Conservation (phyloP, 2,113 vertebrate species). For the Seriola quinqueradiata region DNA sequence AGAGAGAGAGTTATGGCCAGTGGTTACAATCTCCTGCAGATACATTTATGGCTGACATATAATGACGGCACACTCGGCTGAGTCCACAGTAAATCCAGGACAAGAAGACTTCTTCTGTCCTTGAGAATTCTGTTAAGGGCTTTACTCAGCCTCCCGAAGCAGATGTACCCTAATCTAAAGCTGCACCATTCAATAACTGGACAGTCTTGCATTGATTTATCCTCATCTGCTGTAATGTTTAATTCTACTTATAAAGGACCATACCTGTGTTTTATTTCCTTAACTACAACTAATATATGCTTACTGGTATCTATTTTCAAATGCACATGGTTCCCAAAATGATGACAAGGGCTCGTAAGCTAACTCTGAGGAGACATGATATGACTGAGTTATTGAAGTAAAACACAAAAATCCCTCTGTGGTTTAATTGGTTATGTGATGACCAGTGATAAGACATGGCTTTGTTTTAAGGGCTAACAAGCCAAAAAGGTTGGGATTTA, state of each 20-base stretch:
- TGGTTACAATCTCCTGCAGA: slow-evolving; percentile 55
- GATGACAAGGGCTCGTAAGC: neutral
- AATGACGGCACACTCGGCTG: slow-evolving; percentile 56
- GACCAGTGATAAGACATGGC: no score
- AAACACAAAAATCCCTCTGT: no score
- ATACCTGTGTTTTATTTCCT: neutral
- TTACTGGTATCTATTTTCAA: neutral
- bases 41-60: slow-evolving; percentile 68
- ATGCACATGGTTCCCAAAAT: neutral
- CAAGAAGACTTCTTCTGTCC: slow-evolving; percentile 56
- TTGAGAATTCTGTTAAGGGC: slow-evolving; percentile 57
- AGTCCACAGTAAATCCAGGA: slow-evolving; percentile 64
- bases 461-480: no score
- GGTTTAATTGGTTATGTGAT: no score
- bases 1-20: slow-evolving; percentile 69
- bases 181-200: slow-evolving; percentile 2
- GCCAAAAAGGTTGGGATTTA: no score
- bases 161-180: slow-evolving; percentile 16
- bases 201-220: neutral
- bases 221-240: neutral
- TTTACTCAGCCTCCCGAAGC: slow-evolving; percentile 14
- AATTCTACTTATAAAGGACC: neutral
- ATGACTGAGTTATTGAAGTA: no score
- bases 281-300: neutral
- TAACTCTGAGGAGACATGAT: neutral